phyloP scores from a whole-genome alignment of 2,797 vertebrate genomes.

The Dallia pectoralis region DNA sequence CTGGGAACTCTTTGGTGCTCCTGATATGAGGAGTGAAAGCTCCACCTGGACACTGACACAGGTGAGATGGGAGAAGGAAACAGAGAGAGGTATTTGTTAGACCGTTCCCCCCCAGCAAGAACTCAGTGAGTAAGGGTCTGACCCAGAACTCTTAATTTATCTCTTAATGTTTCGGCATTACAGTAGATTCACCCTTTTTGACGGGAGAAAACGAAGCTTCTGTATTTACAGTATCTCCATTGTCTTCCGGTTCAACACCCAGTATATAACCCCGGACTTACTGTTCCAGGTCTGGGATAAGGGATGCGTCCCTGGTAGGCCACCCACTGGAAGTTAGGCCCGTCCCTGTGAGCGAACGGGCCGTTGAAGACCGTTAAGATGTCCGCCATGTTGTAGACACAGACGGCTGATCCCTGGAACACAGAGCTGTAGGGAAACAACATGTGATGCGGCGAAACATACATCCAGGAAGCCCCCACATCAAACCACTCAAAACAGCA shows the following conservation, averaged over 20 bases:
- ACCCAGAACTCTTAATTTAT: not conserved
- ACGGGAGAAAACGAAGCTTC: no score
- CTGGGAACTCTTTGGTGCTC: slow-evolving; percentile 95
- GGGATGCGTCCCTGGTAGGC: slow-evolving; percentile 96
- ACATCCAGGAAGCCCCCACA: not conserved
- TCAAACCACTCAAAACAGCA: slow-evolving; percentile 27
- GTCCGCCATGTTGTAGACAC: slow-evolving; percentile 94
- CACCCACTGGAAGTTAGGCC: slow-evolving; percentile 94
- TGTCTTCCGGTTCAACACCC: not conserved
- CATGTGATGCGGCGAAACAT: slow-evolving; percentile 12
- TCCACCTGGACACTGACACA: slow-evolving; percentile 88
- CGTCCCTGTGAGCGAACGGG: slow-evolving; percentile 95
- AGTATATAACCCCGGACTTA: slow-evolving; percentile 71
- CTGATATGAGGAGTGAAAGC: slow-evolving; percentile 92
- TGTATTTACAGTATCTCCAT: not conserved
- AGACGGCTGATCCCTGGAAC: slow-evolving; percentile 96
- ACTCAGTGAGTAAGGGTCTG: not conserved
- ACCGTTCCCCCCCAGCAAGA: no score
- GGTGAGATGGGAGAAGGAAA: not conserved
- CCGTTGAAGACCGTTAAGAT: slow-evolving; percentile 98
- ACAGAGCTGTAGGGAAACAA: slow-evolving; percentile 81
- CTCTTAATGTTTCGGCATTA: not conserved
- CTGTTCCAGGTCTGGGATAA: slow-evolving; percentile 92
- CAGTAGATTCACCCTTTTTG: not conserved
- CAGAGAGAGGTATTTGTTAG: not conserved